Evolutionary conservation across 1,140 invertebrate genomes (phyloP).

Genomic region (Camponotus floridanus): DNA sequence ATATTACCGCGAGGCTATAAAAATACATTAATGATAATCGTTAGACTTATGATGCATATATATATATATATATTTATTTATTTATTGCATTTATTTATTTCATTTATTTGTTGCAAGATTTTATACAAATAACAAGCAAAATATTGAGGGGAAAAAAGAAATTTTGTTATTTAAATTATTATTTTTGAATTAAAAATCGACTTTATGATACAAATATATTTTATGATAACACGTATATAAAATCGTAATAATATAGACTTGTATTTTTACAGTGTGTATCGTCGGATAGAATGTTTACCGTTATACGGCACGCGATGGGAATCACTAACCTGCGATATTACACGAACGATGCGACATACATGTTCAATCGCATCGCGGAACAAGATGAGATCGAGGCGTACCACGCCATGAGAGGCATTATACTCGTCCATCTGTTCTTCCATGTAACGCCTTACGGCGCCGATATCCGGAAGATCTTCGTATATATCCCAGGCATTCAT

Average conservation of each 20-base stretch:
- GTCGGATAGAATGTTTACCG: slow-evolving; percentile 6
- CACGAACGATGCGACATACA: slow-evolving; percentile 92
- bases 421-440: slow-evolving; percentile 92
- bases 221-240: background rate
- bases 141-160: background rate
- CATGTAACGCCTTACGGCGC: slow-evolving; percentile 88
- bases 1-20: slow-evolving; percentile 91
- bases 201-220: background rate
- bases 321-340: slow-evolving; percentile 90
- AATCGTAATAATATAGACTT: background rate
- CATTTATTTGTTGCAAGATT: background rate
- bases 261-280: background rate
- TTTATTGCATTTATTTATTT: no score
- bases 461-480: slow-evolving; percentile 91
- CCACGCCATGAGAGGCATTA: slow-evolving; percentile 91
- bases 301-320: background rate
- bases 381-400: slow-evolving; percentile 92
- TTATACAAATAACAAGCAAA: background rate
- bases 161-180: background rate
- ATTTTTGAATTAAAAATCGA: background rate
- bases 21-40: background rate
- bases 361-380: slow-evolving; percentile 95
- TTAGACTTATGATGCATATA: background rate
- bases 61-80: background rate
- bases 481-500: slow-evolving; percentile 91